Evolutionary conservation across 2,888 invertebrate genomes (phyloP).

Genomic region (Busseola fusca): DNA sequence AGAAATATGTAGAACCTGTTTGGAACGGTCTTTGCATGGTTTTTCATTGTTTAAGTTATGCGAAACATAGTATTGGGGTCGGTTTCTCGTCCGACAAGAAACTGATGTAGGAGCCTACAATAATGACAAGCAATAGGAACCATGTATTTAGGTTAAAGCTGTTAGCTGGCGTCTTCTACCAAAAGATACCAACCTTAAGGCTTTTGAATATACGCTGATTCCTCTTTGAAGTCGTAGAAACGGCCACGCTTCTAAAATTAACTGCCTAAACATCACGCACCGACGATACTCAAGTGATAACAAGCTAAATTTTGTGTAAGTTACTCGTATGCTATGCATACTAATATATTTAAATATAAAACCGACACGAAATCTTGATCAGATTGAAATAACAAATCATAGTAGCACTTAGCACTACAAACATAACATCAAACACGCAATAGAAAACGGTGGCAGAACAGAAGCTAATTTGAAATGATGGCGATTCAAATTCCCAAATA

Average conservation of each 20-base stretch:
- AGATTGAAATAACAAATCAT: conserved; percentile 20
- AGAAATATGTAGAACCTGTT: conserved; percentile 13
- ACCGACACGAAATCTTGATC: neutral
- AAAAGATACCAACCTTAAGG: no score
- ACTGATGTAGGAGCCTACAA: neutral
- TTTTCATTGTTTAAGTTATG: conserved; percentile 15
- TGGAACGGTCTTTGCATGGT: neutral
- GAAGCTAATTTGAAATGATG: conserved; percentile 52
- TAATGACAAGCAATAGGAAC: neutral
- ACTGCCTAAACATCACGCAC: neutral
- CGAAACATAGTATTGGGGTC: neutral
- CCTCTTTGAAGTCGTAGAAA: neutral
- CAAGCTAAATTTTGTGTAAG: neutral
- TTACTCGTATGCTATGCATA: neutral
- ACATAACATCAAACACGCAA: conserved; percentile 47
- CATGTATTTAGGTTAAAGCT: neutral
- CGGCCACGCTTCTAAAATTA: neutral
- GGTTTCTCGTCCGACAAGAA: neutral
- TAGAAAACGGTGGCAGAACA: conserved; percentile 42
- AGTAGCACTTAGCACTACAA: conserved; percentile 6
- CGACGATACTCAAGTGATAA: neutral
- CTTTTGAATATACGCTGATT: conserved; percentile 1
- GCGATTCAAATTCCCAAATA: conserved; percentile 46
- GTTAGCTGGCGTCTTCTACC: neutral
- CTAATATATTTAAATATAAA: conserved; percentile 1